phyloP scores from a whole-genome alignment of 2,113 vertebrate species.

The Chaetura pelagica region DNA sequence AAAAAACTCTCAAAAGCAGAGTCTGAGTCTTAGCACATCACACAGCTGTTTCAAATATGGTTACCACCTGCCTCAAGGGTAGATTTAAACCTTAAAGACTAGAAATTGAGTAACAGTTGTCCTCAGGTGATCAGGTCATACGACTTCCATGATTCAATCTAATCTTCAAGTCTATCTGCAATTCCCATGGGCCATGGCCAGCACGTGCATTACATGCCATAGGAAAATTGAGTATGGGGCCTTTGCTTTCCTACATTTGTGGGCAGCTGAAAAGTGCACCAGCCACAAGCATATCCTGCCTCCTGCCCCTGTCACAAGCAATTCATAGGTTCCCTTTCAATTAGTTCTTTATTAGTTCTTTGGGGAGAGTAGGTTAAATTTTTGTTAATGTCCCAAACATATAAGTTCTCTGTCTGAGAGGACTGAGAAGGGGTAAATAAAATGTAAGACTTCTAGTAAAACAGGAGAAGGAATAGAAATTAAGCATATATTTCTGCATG shows the following conservation, averaged over 20 bases:
- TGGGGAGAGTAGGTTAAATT: background rate
- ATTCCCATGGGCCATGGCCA: background rate
- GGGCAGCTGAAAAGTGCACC: no score
- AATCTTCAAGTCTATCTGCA: background rate
- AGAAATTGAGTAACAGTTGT: slow-evolving; percentile 14
- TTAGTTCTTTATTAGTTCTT: background rate
- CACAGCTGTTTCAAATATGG: background rate
- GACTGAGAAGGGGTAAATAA: background rate
- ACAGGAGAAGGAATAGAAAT: background rate
- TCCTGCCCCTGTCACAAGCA: background rate
- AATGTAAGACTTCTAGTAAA: background rate
- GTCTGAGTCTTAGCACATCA: background rate
- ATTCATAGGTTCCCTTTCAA: background rate
- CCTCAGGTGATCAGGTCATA: background rate
- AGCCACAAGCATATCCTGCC: background rate
- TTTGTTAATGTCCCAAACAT: background rate
- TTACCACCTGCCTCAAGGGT: background rate
- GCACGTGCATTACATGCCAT: background rate
- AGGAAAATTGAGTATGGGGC: background rate
- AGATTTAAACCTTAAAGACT: background rate
- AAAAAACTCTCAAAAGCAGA: background rate
- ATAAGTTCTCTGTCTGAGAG: background rate
- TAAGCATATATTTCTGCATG: background rate
- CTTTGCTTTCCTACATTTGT: background rate
- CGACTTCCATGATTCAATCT: background rate